These are phyloP conservation scores for Drosophila colorata DNA, from an alignment of 2,888 invertebrate species.

Conservation along the genomic window DNA sequence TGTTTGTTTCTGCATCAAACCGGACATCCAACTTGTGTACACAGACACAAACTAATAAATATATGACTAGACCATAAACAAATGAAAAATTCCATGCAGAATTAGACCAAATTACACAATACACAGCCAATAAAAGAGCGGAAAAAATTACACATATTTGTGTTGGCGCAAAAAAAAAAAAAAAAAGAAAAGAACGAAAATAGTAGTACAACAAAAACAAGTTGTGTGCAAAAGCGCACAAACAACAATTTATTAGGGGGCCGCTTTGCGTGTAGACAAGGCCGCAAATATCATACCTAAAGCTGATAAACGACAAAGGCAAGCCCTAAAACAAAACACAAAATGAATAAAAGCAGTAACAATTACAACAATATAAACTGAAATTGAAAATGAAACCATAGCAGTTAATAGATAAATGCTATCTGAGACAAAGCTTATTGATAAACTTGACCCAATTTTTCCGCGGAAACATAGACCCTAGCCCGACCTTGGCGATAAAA, in stretches of 20 bases:
- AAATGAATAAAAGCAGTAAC: conserved; percentile 1
- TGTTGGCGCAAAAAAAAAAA: conserved; percentile 43
- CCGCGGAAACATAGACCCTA: background rate
- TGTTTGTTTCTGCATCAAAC: conserved; percentile 39
- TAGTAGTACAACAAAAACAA: conserved; percentile 21
- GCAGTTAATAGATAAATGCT: conserved; percentile 60
- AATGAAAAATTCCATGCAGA: conserved; percentile 51
- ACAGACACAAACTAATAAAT: conserved; percentile 10
- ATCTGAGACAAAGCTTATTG: conserved; percentile 34
- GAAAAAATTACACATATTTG: conserved; percentile 68
- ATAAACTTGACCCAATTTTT: conserved; percentile 76
- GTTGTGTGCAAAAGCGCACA: conserved; percentile 32
- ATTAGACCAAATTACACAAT: conserved; percentile 64
- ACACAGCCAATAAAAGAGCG: conserved; percentile 46
- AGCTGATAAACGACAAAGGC: conserved; percentile 48
- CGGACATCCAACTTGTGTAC: conserved; percentile 32
- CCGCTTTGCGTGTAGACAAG: conserved; percentile 46
- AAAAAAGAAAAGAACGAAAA: conserved; percentile 15
- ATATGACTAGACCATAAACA: conserved; percentile 35
- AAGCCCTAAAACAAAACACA: conserved; percentile 22
- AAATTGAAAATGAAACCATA: conserved; percentile 32
- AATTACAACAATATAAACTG: conserved; percentile 11
- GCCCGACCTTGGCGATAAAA: conserved; percentile 38
- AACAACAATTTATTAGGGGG: conserved; percentile 47
- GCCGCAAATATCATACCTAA: conserved; percentile 54